phyloP scores from a whole-genome alignment of 1,140 invertebrate species.

The Drosophila nasuta region DNA sequence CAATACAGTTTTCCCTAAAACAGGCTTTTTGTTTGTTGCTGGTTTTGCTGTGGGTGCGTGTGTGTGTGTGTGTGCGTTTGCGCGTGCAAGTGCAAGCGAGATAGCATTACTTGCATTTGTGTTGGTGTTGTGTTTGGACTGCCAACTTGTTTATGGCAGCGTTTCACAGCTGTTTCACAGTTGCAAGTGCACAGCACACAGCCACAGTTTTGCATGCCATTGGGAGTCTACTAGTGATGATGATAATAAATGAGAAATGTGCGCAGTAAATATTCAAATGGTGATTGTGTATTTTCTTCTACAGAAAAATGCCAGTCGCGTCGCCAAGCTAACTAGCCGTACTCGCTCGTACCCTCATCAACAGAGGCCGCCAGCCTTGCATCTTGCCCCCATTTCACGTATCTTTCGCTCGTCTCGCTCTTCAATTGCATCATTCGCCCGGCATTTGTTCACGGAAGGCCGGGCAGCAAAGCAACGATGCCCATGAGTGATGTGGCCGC shows the following conservation, averaged over 20 bases:
- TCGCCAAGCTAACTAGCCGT: slow-evolving; percentile 47
- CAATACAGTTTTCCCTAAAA: slow-evolving; percentile 24
- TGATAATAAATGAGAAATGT: slow-evolving; percentile 7
- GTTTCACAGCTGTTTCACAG: slow-evolving; percentile 39
- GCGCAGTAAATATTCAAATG: not conserved
- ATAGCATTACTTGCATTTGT: slow-evolving; percentile 25
- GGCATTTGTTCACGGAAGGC: not conserved
- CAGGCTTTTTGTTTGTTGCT: slow-evolving; percentile 53
- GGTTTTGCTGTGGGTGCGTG: slow-evolving; percentile 12
- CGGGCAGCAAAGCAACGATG: slow-evolving; percentile 42
- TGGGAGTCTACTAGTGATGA: not conserved
- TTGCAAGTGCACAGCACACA: slow-evolving; percentile 9
- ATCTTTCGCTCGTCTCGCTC: not conserved
- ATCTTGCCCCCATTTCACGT: slow-evolving; percentile 24
- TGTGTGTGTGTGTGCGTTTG: slow-evolving; percentile 13
- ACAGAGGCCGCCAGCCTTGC: slow-evolving; percentile 48
- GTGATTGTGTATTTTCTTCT: not conserved
- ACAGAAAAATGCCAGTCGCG: slow-evolving; percentile 49
- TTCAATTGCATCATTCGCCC: slow-evolving; percentile 30
- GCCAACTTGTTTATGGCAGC: slow-evolving; percentile 25
- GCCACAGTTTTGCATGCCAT: slow-evolving; percentile 14
- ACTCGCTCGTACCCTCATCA: slow-evolving; percentile 31
- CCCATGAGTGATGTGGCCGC: slow-evolving; percentile 67
- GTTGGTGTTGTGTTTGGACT: slow-evolving; percentile 22
- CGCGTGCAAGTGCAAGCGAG: slow-evolving; percentile 35